These are phyloP conservation scores for Peromyscus aztecus DNA, from an alignment of 2,797 vertebrate species.

Conservation along the genomic window DNA sequence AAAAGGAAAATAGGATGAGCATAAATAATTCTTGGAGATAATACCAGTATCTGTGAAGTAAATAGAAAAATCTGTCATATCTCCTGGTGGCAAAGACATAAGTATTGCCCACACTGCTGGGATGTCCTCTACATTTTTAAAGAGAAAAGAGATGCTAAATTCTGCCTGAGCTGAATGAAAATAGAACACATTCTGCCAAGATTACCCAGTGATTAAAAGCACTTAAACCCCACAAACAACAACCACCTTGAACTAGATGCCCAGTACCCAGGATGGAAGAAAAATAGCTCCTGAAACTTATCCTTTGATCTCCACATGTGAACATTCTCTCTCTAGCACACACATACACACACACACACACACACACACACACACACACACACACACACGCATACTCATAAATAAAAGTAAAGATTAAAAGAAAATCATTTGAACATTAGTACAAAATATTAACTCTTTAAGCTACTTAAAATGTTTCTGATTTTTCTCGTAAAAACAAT, in stretches of 20 bases:
- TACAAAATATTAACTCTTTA: neutral
- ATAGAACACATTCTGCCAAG: neutral
- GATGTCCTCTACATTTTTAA: neutral
- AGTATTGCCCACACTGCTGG: neutral
- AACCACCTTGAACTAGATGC: neutral
- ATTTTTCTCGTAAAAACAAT: constrained; percentile 31
- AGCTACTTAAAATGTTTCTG: constrained; percentile 3
- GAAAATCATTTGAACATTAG: neutral
- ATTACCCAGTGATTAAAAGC: neutral
- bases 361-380: neutral
- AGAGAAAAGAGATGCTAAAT: neutral
- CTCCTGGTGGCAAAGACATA: neutral
- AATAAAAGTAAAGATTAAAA: neutral
- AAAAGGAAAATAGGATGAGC: neutral
- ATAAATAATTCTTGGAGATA: neutral
- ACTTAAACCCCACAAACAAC: neutral
- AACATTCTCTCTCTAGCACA: neutral
- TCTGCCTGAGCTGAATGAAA: neutral
- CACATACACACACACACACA: neutral
- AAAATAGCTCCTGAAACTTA: neutral
- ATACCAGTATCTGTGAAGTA: neutral
- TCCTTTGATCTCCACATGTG: neutral
- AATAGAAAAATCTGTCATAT: neutral
- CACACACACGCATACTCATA: no score
- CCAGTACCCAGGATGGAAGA: neutral